A percentile compares a stretch with the other conserved stretches of the same genome.
These are phyloP conservation scores for Salticus scenicus DNA, from an alignment of 2,888 invertebrate genomes.

Conservation along the genomic window DNA sequence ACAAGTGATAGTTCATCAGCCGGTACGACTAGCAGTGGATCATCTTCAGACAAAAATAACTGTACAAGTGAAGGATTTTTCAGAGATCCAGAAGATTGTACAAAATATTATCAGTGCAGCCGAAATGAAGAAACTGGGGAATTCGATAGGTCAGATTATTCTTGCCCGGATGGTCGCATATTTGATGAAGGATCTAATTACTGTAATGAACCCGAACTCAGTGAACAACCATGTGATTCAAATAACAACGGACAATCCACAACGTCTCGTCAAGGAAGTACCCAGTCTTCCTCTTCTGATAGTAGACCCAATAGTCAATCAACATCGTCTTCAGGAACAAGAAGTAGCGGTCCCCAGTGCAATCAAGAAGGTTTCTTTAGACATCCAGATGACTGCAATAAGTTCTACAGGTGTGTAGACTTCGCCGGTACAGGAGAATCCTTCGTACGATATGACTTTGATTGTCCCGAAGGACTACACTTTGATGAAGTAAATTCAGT, in stretches of 20 bases:
- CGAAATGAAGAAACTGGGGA: conserved; percentile 38
- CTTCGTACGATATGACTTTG: conserved; percentile 69
- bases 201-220: conserved; percentile 56
- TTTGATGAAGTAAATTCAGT: conserved; percentile 71
- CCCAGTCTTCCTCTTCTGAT: background rate
- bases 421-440: conserved; percentile 53
- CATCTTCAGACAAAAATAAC: background rate
- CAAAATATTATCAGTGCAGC: conserved; percentile 47
- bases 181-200: conserved; percentile 52
- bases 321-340: conserved; percentile 2
- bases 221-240: conserved; percentile 64
- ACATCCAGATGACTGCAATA: conserved; percentile 71
- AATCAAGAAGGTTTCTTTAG: conserved; percentile 71
- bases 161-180: conserved; percentile 51
- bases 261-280: background rate
- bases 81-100: conserved; percentile 55
- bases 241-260: background rate
- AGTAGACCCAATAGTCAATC: background rate
- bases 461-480: conserved; percentile 70
- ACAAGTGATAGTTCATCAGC: background rate
- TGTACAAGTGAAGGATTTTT: conserved; percentile 71
- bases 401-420: conserved; percentile 72
- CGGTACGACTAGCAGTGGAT: background rate
- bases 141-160: conserved; percentile 34
- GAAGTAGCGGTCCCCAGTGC: conserved; percentile 26